Percentiles rank a stretch among this genome's conserved stretches.
phyloP scores from a whole-genome alignment of 2,888 invertebrate genomes.

The Cactoblastis cactorum region DNA sequence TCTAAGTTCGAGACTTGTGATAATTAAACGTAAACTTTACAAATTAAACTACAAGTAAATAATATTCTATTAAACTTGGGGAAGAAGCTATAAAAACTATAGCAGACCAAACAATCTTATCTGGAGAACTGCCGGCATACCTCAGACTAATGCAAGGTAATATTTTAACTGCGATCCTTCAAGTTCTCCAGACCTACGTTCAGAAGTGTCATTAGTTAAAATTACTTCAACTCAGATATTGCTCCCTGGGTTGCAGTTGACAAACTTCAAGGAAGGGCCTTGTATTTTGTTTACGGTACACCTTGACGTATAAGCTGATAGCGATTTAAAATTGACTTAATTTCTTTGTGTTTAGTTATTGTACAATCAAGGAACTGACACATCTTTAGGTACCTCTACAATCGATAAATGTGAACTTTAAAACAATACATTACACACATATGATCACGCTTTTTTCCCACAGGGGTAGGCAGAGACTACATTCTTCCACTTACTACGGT shows the following conservation, averaged over 20 bases:
- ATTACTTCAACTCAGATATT: slow-evolving; percentile 65
- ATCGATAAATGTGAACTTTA: no score
- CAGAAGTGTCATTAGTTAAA: slow-evolving; percentile 69
- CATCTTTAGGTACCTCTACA: no score
- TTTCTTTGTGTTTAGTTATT: no score
- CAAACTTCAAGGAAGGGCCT: slow-evolving; percentile 60
- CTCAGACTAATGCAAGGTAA: slow-evolving; percentile 19
- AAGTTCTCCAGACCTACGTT: slow-evolving; percentile 20
- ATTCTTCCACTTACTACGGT: no score
- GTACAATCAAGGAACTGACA: no score
- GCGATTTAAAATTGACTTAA: slow-evolving; percentile 9
- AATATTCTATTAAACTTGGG: no score
- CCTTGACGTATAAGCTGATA: slow-evolving; percentile 12
- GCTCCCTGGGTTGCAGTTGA: slow-evolving; percentile 69
- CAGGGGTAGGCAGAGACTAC: no score
- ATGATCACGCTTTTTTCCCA: no score
- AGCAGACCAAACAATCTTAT: neutral
- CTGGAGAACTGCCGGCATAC: neutral
- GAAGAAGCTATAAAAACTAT: neutral
- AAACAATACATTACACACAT: no score
- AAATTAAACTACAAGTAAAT: no score
- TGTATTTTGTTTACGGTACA: slow-evolving; percentile 21
- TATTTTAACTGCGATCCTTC: slow-evolving; percentile 42
- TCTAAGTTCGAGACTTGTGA: no score
- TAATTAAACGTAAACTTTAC: no score